phyloP scores from a whole-genome alignment of 2,113 vertebrate species.

The Zosterops pallidus region DNA sequence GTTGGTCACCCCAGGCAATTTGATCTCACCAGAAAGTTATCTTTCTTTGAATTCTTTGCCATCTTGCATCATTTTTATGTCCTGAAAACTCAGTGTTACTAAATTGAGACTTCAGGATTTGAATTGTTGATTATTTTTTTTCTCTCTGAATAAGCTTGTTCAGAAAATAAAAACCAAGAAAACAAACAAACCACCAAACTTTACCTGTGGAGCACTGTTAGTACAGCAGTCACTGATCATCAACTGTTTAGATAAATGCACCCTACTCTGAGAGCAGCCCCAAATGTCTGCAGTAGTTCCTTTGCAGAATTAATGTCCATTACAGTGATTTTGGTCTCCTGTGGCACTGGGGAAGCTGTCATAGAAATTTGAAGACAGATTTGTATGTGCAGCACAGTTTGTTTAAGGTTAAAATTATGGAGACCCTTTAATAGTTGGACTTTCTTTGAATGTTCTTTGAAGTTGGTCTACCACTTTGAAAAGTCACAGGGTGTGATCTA shows the following conservation, averaged over 20 bases:
- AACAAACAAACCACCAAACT: accelerated
- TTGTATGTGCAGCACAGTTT: background rate
- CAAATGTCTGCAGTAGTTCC: background rate
- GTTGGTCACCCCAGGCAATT: slow-evolving; percentile 32
- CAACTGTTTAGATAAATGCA: background rate
- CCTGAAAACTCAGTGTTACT: background rate
- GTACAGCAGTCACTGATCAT: background rate
- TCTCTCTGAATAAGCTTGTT: background rate
- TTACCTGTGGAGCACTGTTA: background rate
- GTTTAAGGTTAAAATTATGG: background rate
- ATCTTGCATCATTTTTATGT: slow-evolving; percentile 21
- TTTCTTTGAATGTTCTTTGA: background rate
- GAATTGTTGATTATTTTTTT: background rate
- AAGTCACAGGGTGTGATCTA: background rate
- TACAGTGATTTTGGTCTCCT: background rate
- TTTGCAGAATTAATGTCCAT: background rate
- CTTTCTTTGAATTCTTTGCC: background rate
- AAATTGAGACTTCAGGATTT: background rate
- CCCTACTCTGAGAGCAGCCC: background rate
- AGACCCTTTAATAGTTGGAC: background rate
- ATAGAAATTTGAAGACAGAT: background rate
- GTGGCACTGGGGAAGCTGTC: background rate
- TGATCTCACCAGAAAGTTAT: background rate
- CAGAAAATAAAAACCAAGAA: background rate
- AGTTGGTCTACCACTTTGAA: background rate